phyloP scores from a whole-genome alignment of 2,888 invertebrate genomes.

The Agapetus fuscipes region DNA sequence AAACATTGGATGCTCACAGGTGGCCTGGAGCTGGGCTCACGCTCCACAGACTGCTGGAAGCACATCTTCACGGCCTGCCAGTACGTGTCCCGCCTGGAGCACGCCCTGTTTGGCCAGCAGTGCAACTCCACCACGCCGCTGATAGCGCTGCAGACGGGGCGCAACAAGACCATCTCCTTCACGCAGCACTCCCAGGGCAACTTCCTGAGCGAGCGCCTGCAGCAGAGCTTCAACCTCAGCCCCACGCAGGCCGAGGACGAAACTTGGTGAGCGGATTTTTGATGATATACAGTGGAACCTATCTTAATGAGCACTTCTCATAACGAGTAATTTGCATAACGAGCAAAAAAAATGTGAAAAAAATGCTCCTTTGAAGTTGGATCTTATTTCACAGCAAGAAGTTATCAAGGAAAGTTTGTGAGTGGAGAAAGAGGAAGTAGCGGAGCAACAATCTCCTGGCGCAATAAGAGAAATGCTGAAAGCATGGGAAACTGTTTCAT shows the following conservation, averaged over 20 bases:
- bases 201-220: constrained; percentile 32
- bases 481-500: too few species aligned
- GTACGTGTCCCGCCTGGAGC: constrained; percentile 86
- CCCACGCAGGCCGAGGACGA: constrained; percentile 58
- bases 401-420: too few species aligned
- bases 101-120: constrained; percentile 79
- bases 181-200: constrained; percentile 42
- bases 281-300: not conserved
- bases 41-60: constrained; percentile 91
- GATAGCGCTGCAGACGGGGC: constrained; percentile 55
- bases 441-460: too few species aligned
- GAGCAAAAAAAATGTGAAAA: too few species aligned
- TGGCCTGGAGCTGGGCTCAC: constrained; percentile 85
- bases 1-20: too few species aligned
- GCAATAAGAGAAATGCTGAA: too few species aligned
- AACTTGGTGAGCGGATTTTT: constrained; percentile 73
- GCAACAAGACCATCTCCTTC: constrained; percentile 50
- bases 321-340: too few species aligned
- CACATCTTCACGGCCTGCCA: constrained; percentile 92
- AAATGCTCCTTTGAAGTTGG: too few species aligned
- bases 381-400: too few species aligned
- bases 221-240: constrained; percentile 50
- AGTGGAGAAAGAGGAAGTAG: too few species aligned
- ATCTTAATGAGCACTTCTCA: too few species aligned
- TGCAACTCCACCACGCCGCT: constrained; percentile 57